Evolutionary conservation across 1,140 invertebrate genomes (phyloP).

Genomic region (Nylanderia fulva): DNA sequence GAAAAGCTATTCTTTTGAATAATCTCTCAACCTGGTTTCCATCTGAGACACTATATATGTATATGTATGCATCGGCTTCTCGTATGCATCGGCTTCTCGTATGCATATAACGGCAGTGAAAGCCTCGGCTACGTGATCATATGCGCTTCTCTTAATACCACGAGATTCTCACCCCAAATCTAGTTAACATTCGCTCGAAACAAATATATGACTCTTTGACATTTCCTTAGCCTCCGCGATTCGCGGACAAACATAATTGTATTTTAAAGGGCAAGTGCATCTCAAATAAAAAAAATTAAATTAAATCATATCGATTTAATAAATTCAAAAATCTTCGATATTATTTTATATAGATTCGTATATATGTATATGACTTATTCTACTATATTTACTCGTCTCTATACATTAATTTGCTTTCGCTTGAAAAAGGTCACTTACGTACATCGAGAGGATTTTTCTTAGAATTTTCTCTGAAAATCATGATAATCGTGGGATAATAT

Average conservation of each 20-base stretch:
- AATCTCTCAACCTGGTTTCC: background rate
- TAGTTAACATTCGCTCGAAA: constrained; percentile 41
- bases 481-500: too few relatives aligned
- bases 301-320: background rate
- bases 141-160: constrained; percentile 54
- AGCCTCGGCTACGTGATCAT: constrained; percentile 25
- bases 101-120: constrained; percentile 42
- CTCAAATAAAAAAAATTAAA: background rate
- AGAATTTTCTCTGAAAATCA: too few relatives aligned
- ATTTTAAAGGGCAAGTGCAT: background rate
- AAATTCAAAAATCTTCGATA: background rate
- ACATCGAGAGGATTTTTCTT: too few relatives aligned
- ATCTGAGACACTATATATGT: background rate
- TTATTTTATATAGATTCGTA: too few relatives aligned
- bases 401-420: background rate
- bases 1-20: background rate
- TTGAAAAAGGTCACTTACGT: background rate
- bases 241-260: background rate
- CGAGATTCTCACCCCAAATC: constrained; percentile 58
- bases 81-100: constrained; percentile 20
- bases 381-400: background rate
- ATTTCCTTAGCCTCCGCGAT: background rate
- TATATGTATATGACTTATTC: background rate
- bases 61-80: background rate
- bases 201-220: constrained; percentile 37